These are phyloP conservation scores for Phalacrocorax brasilianus DNA, from an alignment of 2,113 vertebrate genomes.

Conservation along the genomic window DNA sequence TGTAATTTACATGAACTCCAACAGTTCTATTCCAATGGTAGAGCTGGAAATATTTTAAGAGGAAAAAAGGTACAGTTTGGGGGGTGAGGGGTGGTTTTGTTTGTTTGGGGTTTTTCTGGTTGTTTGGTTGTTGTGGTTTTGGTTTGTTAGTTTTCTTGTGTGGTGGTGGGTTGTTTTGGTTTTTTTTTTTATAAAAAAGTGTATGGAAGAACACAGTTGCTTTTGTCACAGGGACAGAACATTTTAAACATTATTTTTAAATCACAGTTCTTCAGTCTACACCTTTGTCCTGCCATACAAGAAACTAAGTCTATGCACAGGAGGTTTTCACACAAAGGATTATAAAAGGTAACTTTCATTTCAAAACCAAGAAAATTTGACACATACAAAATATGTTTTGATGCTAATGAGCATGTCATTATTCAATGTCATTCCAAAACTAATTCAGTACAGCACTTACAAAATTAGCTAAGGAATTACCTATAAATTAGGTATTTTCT, in stretches of 20 bases:
- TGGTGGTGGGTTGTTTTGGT: not conserved
- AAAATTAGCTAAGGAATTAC: conserved; percentile 29
- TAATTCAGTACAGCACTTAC: not conserved
- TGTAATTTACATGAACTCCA: not conserved
- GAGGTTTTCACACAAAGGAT: not conserved
- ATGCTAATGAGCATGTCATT: not conserved
- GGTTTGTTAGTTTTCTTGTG: too few species aligned
- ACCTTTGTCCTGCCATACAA: not conserved
- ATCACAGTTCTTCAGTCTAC: not conserved
- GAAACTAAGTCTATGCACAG: not conserved
- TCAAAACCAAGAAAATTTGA: not conserved
- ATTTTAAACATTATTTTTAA: not conserved
- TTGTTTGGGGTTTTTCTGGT: not conserved
- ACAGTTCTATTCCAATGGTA: not conserved
- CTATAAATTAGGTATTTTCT: conserved; percentile 38
- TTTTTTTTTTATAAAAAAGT: not conserved
- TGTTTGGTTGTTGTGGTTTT: not conserved
- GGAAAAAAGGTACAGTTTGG: not conserved
- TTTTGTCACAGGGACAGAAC: not conserved
- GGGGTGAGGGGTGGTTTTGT: not conserved
- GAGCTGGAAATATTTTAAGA: not conserved
- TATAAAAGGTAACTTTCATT: not conserved
- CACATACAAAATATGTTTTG: not conserved
- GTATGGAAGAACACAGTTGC: not conserved
- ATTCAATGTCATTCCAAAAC: conserved; percentile 4